Evolutionary conservation across 2,797 vertebrate species (phyloP).

Genomic region (Antennarius maculatus): DNA sequence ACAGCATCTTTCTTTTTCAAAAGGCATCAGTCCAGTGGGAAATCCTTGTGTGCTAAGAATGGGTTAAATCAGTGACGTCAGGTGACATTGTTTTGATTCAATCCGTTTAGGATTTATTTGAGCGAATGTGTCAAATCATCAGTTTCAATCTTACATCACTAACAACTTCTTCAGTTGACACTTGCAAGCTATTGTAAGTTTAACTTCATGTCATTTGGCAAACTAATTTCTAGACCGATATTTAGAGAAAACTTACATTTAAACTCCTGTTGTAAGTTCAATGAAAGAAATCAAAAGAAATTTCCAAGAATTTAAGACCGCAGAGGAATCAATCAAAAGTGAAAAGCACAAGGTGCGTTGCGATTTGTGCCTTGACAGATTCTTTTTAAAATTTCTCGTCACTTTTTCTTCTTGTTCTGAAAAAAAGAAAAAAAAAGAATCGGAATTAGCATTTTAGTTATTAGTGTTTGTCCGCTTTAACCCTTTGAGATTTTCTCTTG

Average conservation of each 20-base stretch:
- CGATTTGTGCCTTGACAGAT: conserved; percentile 77
- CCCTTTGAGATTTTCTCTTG: no score
- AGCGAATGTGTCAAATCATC: conserved; percentile 81
- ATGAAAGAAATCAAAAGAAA: conserved; percentile 49
- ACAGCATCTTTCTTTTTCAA: no score
- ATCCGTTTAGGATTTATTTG: conserved; percentile 77
- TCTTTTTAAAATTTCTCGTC: conserved; percentile 21
- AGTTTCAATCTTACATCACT: conserved; percentile 71
- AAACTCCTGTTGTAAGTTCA: conserved; percentile 52
- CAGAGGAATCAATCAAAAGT: conserved; percentile 75
- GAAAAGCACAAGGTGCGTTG: conserved; percentile 80
- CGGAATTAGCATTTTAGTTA: no score
- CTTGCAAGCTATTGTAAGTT: conserved; percentile 45
- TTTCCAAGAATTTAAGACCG: conserved; percentile 64
- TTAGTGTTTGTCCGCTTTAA: no score
- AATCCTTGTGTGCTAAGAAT: no score
- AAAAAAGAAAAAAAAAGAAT: conserved; percentile 8
- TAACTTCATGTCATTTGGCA: conserved; percentile 64
- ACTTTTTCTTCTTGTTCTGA: conserved; percentile 95
- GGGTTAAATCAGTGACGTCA: neutral
- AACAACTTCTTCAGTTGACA: conserved; percentile 78
- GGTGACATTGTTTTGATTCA: conserved; percentile 1
- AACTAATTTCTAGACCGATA: conserved; percentile 64
- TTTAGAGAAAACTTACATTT: conserved; percentile 56
- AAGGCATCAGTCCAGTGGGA: no score